Conservation (phyloP, 2,113 vertebrate species). For the Rhinoptilus africanus region DNA sequence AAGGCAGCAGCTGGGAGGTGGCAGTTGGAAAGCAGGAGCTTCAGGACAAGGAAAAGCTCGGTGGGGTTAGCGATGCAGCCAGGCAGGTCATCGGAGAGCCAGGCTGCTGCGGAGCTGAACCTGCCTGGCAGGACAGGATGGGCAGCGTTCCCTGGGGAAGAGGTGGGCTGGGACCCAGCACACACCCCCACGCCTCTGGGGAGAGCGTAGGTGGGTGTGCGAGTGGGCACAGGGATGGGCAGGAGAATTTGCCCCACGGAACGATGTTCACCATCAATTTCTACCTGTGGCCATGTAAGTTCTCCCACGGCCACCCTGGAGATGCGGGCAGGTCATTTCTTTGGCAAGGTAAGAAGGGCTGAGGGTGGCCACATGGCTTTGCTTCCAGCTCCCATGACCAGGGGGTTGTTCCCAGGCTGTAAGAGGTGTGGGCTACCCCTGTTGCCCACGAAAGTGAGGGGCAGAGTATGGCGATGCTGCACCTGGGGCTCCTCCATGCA, state of each 20-base stretch:
- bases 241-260: neutral
- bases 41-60: neutral
- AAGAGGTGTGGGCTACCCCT: neutral
- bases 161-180: neutral
- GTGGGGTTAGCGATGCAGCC: neutral
- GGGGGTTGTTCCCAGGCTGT: neutral
- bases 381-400: rapidly evolving
- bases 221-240: neutral
- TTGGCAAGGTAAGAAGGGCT: neutral
- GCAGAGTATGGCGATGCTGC: rapidly evolving
- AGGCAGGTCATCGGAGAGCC: neutral
- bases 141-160: neutral
- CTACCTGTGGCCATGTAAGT: neutral
- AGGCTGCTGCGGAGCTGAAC: neutral
- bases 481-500: neutral
- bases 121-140: neutral
- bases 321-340: rapidly evolving
- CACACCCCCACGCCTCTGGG: neutral
- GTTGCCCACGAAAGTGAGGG: rapidly evolving
- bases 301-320: neutral
- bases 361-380: rapidly evolving
- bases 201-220: neutral
- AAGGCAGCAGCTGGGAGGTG: neutral
- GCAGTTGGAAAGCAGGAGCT: neutral
- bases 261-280: neutral